Evolutionary conservation across 1,140 invertebrate species (phyloP), one percentile per base, ranked within the genome.

Genomic region (Drosophila quadrilineata): DNA sequence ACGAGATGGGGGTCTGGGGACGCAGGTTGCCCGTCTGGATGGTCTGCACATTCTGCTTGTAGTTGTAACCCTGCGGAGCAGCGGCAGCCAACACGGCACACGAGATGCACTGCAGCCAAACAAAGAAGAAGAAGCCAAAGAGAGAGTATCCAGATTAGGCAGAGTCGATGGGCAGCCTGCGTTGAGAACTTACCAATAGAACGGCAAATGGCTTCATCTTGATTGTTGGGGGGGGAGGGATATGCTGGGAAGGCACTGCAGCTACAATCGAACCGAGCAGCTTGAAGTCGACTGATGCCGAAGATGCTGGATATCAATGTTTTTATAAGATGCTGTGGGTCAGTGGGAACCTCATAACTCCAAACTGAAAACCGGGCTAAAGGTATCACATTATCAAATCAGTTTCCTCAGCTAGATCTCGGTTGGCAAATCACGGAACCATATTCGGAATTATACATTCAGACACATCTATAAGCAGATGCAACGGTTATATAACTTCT

Each of bases 401-500:
- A 79, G 57, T 85, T 85, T 84, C 62, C 49, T 26, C 59, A 14
- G 24, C 26, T 46, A 49, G 17, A 22, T 6, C 14, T 8, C 43
- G 22, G 64, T 88, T 88, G 67, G 19, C 85, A 88, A 88, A 88
- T 82, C 79, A 76, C 79, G 75, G 71, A 84, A 71, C 58, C 57
- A 72, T 72, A 46, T 72, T 46, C 63, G 52, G 48, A 56, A 49
- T 56, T 68, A 49, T 53, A 31, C 66, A 75, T 79, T 69, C 40
- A 75, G 68, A 80, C 80, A 48, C 75, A 85, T 49, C 56, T 35
- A 24, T 17, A 22, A 28, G 45, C n/a, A n/a, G n/a, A n/a, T n/a
- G n/a, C n/a, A n/a, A 54, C 52, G 40, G 60, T 85, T 85, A 85
- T 85, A 62, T 85, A 86, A 86, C 53, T 10, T 31, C n/a, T n/a